Conservation (phyloP, 2,113 vertebrate genomes). For the Gallinago media region DNA sequence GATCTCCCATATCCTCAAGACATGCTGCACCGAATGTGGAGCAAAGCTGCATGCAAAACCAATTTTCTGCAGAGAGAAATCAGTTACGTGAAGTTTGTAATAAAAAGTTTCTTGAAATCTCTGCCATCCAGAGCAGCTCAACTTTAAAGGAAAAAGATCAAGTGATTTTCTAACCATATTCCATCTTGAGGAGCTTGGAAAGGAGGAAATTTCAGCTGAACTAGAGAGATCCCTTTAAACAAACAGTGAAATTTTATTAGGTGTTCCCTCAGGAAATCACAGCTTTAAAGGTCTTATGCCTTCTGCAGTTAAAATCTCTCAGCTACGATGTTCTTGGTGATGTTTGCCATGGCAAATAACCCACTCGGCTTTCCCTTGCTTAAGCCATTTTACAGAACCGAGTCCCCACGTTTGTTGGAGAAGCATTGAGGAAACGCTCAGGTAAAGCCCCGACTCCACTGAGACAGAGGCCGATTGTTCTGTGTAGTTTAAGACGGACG, state of each 20-base stretch:
- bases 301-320: neutral
- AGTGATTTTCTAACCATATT: neutral
- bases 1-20: neutral
- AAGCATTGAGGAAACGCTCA: neutral
- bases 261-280: neutral
- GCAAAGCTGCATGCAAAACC: neutral
- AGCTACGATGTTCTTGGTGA: neutral
- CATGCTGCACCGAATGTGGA: rapidly evolving
- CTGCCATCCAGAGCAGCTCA: neutral
- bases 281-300: neutral
- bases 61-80: neutral
- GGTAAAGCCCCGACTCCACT: neutral
- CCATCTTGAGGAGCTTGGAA: neutral
- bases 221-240: neutral
- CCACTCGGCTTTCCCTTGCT: neutral
- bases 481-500: neutral
- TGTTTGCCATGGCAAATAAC: neutral
- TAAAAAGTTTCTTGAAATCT: neutral
- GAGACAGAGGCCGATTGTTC: neutral
- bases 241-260: neutral
- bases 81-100: neutral
- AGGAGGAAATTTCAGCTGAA: neutral
- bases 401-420: neutral
- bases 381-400: neutral
- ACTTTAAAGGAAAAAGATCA: neutral